phyloP scores from a whole-genome alignment of 53 echinoderm and acorn worm species.

The Holothuria scabra region DNA sequence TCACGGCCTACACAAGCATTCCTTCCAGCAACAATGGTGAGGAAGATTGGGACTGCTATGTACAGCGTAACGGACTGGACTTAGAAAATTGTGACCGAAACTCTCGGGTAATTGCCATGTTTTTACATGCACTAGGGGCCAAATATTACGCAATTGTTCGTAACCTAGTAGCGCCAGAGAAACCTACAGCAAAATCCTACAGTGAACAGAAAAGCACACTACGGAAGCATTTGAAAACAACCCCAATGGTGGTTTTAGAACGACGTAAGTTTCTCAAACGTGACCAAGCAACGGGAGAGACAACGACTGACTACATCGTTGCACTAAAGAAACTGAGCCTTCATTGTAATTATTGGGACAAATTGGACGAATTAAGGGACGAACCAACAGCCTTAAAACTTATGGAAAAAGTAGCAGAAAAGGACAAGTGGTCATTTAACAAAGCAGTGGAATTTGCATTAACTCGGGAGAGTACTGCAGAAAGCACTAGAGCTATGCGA shows the following conservation, averaged over 20 bases:
- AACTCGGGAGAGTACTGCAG: too few species aligned
- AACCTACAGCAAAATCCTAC: conserved; percentile 46
- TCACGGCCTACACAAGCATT: too few species aligned
- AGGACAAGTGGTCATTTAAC: too few species aligned
- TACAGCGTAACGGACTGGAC: conserved; percentile 57
- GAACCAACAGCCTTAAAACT: conserved; percentile 56
- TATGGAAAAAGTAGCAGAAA: too few species aligned
- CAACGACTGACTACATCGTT: conserved; percentile 55
- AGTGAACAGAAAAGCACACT: conserved; percentile 44
- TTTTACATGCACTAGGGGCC: conserved; percentile 50
- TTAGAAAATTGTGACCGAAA: conserved; percentile 5
- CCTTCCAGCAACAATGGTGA: background rate
- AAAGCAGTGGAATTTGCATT: too few species aligned
- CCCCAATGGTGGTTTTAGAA: conserved; percentile 49
- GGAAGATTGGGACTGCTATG: conserved; percentile 68
- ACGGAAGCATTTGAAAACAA: conserved; percentile 46
- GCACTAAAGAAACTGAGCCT: conserved; percentile 51
- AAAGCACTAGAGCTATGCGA: too few species aligned
- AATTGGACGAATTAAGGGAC: conserved; percentile 49
- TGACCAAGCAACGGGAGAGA: conserved; percentile 42
- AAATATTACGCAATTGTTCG: conserved; percentile 57
- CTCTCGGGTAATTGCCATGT: conserved; percentile 36
- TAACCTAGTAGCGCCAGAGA: conserved; percentile 56
- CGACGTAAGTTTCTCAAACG: conserved; percentile 52
- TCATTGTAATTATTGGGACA: conserved; percentile 55